These are phyloP conservation scores for Acleris laterana DNA, from an alignment of 2,888 invertebrate genomes.

Conservation along the genomic window DNA sequence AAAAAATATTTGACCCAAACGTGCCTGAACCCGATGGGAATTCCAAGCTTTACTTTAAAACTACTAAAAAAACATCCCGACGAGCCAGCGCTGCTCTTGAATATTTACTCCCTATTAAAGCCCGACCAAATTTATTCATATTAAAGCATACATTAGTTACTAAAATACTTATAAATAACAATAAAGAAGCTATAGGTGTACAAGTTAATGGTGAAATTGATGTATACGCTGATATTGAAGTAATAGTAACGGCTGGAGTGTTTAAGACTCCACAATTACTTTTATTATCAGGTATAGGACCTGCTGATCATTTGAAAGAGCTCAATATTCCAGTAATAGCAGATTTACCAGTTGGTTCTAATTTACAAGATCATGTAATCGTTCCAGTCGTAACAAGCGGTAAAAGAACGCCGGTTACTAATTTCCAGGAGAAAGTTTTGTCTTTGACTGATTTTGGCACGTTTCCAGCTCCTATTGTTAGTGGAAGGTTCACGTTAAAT, in stretches of 20 bases:
- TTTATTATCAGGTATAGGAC: conserved; percentile 28
- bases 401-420: not conserved
- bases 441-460: not conserved
- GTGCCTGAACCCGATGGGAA: not conserved
- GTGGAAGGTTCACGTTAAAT: not conserved
- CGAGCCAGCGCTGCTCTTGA: conserved; percentile 12
- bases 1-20: not conserved
- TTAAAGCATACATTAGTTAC: conserved; percentile 19
- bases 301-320: not conserved
- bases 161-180: conserved; percentile 15
- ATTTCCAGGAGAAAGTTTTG: not conserved
- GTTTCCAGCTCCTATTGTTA: conserved; percentile 1
- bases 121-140: conserved; percentile 13
- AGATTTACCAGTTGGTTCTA: conserved; percentile 30
- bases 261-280: conserved; percentile 26
- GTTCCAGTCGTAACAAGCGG: conserved; percentile 10
- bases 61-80: not conserved
- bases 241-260: conserved; percentile 23
- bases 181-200: conserved; percentile 18
- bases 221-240: conserved; percentile 22
- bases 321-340: conserved; percentile 1
- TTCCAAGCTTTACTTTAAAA: not conserved
- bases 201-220: conserved; percentile 4
- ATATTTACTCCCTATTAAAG: conserved; percentile 16
- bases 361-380: conserved; percentile 21